These are phyloP conservation scores for Epizoanthus stellaris DNA, from an alignment of 92 coral and sea anemone genomes.

Conservation along the genomic window DNA sequence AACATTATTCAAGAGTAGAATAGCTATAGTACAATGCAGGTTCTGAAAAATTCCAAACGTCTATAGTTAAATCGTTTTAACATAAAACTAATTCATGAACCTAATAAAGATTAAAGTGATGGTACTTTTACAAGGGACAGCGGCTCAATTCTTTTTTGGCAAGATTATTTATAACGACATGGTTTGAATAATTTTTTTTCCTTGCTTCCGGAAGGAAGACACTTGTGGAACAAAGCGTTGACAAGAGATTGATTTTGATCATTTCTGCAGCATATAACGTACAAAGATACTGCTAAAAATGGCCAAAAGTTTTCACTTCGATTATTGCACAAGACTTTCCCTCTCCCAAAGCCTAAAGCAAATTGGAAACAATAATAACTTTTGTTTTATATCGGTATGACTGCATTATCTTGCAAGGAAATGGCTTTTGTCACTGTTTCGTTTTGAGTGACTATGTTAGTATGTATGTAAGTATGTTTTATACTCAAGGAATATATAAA, in stretches of 20 bases:
- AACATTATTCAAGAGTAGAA: no score
- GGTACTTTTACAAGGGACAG: background rate
- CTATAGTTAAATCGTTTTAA: background rate
- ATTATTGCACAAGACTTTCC: background rate
- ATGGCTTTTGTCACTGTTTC: no score
- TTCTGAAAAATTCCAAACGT: background rate
- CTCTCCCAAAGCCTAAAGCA: background rate
- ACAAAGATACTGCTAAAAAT: background rate
- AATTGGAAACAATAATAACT: background rate
- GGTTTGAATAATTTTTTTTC: background rate
- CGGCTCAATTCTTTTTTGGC: background rate
- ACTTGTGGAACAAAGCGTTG: no score
- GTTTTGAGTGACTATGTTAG: no score
- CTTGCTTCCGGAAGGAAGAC: constrained; percentile 1
- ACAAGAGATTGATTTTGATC: background rate
- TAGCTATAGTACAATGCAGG: background rate
- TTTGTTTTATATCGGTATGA: no score
- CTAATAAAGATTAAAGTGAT: background rate
- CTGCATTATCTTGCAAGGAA: no score
- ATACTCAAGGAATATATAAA: no score
- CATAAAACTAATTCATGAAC: background rate
- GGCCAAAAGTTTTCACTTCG: background rate
- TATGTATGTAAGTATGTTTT: no score
- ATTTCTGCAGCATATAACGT: background rate
- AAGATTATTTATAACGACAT: background rate